Conservation (phyloP, 1,140 invertebrate species). For the Apis laboriosa region DNA sequence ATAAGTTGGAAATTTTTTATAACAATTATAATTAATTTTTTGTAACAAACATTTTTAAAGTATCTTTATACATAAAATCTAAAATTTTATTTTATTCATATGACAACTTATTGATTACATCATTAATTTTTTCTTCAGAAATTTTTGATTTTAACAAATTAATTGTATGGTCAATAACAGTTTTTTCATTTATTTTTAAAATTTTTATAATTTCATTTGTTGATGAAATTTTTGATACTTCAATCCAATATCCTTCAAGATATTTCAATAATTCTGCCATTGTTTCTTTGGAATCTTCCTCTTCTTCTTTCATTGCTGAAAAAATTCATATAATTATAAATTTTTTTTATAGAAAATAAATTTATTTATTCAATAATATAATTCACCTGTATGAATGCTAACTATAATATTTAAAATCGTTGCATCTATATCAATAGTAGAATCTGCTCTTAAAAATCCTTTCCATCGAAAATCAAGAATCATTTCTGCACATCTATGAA, state of each 20-base stretch:
- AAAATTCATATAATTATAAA: background rate
- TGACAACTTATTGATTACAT: background rate
- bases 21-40: too few relatives aligned
- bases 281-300: constrained; percentile 42
- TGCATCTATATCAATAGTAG: constrained; percentile 14
- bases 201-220: constrained; percentile 56
- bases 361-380: constrained; percentile 37
- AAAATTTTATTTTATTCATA: background rate
- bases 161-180: constrained; percentile 40
- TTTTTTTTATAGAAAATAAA: constrained; percentile 33
- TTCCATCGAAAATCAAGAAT: constrained; percentile 37
- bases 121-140: constrained; percentile 14
- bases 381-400: constrained; percentile 44
- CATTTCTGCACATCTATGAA: constrained; percentile 38
- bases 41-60: too few relatives aligned
- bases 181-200: constrained; percentile 49
- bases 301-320: constrained; percentile 45
- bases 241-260: constrained; percentile 65
- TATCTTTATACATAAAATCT: background rate
- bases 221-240: constrained; percentile 54
- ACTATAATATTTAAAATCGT: constrained; percentile 30
- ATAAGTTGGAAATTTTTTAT: too few relatives aligned
- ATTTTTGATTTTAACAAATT: constrained; percentile 46
- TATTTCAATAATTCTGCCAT: constrained; percentile 55
- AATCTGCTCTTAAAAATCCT: constrained; percentile 22